phyloP scores from a whole-genome alignment of 1,140 invertebrate genomes.

The Drosophila fuyamai region DNA sequence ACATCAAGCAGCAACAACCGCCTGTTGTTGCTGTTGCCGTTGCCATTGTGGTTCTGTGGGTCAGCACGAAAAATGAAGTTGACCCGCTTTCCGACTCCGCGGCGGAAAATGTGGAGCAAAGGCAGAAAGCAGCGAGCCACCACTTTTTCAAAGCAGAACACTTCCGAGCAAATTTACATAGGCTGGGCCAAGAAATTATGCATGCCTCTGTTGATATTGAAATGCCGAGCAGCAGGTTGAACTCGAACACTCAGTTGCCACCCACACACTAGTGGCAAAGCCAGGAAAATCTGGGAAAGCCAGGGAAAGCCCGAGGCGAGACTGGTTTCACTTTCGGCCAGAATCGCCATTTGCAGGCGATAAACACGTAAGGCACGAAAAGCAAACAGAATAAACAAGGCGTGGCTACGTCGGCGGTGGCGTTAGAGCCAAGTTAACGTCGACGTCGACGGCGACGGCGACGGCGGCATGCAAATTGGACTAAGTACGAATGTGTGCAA shows the following conservation, averaged over 20 bases:
- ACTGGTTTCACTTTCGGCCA: constrained; percentile 61
- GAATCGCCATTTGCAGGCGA: constrained; percentile 65
- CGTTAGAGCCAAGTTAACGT: constrained; percentile 19
- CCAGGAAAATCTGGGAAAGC: constrained; percentile 20
- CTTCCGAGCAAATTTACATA: constrained; percentile 75
- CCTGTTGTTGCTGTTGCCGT: constrained; percentile 51
- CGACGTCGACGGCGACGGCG: constrained; percentile 9
- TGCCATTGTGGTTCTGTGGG: constrained; percentile 57
- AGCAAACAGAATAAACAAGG: constrained; percentile 62
- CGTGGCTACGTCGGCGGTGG: constrained; percentile 6
- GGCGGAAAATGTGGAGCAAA: constrained; percentile 52
- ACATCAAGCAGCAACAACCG: constrained; percentile 62
- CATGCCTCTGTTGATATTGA: constrained; percentile 80
- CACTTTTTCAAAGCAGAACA: constrained; percentile 30
- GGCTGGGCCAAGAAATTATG: constrained; percentile 71
- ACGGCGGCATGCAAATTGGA: constrained; percentile 61
- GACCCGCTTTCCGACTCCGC: constrained; percentile 63
- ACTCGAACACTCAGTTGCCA: constrained; percentile 12
- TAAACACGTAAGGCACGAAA: constrained; percentile 75
- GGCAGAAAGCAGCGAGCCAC: constrained; percentile 18
- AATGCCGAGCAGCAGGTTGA: constrained; percentile 62
- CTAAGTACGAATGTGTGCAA: constrained; percentile 21
- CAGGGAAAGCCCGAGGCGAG: constrained; percentile 43
- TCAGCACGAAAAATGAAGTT: constrained; percentile 80
- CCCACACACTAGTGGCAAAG: constrained; percentile 35